phyloP scores from a whole-genome alignment of 2,888 invertebrate genomes.

The Steinernema scapterisci region DNA sequence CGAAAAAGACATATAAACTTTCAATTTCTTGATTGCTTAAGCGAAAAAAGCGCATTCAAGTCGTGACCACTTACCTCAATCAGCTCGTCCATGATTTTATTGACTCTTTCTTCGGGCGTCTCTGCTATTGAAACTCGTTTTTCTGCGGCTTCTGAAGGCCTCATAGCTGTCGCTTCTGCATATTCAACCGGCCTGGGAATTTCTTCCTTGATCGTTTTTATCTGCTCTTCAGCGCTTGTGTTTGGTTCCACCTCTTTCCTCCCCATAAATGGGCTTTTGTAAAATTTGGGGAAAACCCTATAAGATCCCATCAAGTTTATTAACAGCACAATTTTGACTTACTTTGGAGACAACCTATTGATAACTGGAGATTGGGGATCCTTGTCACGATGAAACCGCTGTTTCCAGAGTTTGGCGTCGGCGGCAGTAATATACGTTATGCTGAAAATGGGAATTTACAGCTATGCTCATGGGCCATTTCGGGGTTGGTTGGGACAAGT shows the following conservation, averaged over 20 bases:
- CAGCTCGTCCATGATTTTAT: neutral
- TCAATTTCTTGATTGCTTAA: conserved; percentile 17
- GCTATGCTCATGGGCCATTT: too few relatives aligned
- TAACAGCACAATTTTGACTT: conserved; percentile 26
- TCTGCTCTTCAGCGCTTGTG: neutral
- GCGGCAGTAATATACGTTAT: conserved; percentile 73
- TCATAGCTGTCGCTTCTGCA: too few relatives aligned
- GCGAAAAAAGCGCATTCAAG: neutral
- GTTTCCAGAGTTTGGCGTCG: conserved; percentile 72
- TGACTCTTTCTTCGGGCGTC: neutral
- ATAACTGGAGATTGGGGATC: conserved; percentile 49
- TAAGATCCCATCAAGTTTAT: conserved; percentile 36
- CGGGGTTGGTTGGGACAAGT: too few relatives aligned
- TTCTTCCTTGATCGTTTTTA: neutral
- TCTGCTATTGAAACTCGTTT: neutral
- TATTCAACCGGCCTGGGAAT: neutral
- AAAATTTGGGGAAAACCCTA: conserved; percentile 73
- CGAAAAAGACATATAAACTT: neutral
- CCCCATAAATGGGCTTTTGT: conserved; percentile 69
- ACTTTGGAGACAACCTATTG: conserved; percentile 65
- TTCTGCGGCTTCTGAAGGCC: neutral
- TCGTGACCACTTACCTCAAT: conserved; percentile 1
- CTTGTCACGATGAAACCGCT: conserved; percentile 58
- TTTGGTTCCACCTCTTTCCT: conserved; percentile 35
- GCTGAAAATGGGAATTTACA: conserved; percentile 68